These are phyloP conservation scores for Electrona antarctica DNA, from an alignment of 2,113 vertebrate genomes.

Conservation along the genomic window DNA sequence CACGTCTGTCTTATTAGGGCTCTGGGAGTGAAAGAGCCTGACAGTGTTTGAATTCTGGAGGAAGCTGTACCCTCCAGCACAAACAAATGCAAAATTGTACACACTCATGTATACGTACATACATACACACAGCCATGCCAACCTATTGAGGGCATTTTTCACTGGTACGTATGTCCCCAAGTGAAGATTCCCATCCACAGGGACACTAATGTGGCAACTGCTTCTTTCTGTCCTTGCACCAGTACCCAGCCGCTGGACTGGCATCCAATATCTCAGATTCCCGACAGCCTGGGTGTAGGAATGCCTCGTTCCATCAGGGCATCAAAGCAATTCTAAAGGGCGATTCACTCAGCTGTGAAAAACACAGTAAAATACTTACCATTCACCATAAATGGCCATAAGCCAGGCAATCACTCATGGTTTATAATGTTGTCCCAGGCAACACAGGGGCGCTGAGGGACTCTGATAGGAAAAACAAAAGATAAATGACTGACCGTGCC, in stretches of 20 bases:
- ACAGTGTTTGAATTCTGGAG: constrained; percentile 45
- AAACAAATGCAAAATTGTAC: not conserved
- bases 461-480: constrained; percentile 73
- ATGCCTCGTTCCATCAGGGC: constrained; percentile 33
- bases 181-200: not conserved
- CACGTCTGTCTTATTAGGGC: constrained; percentile 59
- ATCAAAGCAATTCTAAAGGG: constrained; percentile 71
- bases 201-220: constrained; percentile 35
- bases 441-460: constrained; percentile 53
- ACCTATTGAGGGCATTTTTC: constrained; percentile 57
- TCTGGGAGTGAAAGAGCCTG: constrained; percentile 40
- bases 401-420: constrained; percentile 71
- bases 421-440: constrained; percentile 70
- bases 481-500: constrained; percentile 68
- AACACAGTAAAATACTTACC: constrained; percentile 70
- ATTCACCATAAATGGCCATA: constrained; percentile 73
- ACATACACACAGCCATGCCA: constrained; percentile 31
- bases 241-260: constrained; percentile 36
- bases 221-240: constrained; percentile 30
- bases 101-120: not conserved
- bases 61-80: constrained; percentile 48
- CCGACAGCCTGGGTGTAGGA: constrained; percentile 48
- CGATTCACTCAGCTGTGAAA: constrained; percentile 69
- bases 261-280: constrained; percentile 43
- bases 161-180: constrained; percentile 10